phyloP scores from a whole-genome alignment of 2,113 vertebrate species.

The Aspiorhynchus laticeps region DNA sequence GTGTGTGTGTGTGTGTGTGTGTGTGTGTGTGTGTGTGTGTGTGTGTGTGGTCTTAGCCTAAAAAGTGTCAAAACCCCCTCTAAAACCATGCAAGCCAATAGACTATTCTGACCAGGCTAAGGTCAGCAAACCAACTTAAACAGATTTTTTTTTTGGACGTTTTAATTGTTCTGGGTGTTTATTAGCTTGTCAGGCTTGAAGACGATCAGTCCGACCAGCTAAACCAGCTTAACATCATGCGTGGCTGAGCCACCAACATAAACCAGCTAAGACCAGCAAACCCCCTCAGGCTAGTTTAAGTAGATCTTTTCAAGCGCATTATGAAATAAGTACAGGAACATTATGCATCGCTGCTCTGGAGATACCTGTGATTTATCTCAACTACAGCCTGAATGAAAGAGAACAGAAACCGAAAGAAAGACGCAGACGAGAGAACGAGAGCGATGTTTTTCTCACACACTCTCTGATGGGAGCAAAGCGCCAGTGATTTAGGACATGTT shows the following conservation, averaged over 20 bases:
- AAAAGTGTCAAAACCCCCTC: background rate
- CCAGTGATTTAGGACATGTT: conserved; percentile 53
- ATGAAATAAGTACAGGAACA: background rate
- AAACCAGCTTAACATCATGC: background rate
- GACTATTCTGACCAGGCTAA: background rate
- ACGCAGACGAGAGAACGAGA: background rate
- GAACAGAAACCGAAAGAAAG: conserved; percentile 8
- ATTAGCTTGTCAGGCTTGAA: background rate
- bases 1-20: too few species aligned
- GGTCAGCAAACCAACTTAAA: background rate
- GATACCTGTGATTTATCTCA: background rate
- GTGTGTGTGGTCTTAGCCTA: too few species aligned
- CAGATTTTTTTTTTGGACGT: background rate
- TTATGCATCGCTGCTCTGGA: background rate
- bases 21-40: too few species aligned
- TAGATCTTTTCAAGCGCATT: background rate
- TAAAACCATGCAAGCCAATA: background rate
- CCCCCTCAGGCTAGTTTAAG: background rate
- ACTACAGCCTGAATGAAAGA: background rate
- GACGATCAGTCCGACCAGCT: background rate
- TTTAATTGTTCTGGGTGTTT: background rate
- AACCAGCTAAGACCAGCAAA: background rate
- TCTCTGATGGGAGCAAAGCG: conserved; percentile 46
- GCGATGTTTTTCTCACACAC: background rate
- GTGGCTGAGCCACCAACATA: background rate